phyloP scores from a whole-genome alignment of 2,888 invertebrate species.

The Drosophila limbata region DNA sequence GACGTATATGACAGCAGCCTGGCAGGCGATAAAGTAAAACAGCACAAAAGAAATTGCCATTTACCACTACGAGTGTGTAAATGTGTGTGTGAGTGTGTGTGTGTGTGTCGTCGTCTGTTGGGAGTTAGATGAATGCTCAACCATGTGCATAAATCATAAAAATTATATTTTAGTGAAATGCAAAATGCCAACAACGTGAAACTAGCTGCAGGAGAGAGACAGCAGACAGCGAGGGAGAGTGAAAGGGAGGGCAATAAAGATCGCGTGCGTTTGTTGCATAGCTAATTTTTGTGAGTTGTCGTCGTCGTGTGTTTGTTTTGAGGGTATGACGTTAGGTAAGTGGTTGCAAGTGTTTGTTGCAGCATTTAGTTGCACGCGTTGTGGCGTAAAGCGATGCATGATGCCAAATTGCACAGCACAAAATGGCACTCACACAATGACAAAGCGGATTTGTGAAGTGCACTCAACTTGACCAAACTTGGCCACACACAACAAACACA shows the following conservation, averaged over 20 bases:
- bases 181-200: constrained; percentile 28
- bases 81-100: neutral
- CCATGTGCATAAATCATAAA: constrained; percentile 54
- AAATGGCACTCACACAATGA: constrained; percentile 28
- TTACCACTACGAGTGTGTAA: constrained; percentile 1
- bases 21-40: constrained; percentile 44
- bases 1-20: constrained; percentile 39
- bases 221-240: neutral
- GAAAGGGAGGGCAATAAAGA: neutral
- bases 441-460: constrained; percentile 39
- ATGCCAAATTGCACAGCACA: constrained; percentile 26
- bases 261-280: constrained; percentile 24
- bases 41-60: constrained; percentile 49
- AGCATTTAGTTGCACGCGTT: constrained; percentile 28
- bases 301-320: neutral
- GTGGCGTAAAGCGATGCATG: constrained; percentile 26
- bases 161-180: constrained; percentile 47
- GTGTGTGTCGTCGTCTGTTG: constrained; percentile 16
- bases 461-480: constrained; percentile 35
- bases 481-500: neutral
- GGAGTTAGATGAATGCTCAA: constrained; percentile 34
- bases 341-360: constrained; percentile 8
- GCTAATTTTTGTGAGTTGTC: constrained; percentile 35
- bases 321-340: constrained; percentile 14
- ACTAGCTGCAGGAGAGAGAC: neutral